Base-by-base conservation (phyloP, 2,888 invertebrate genomes). In the Andrena dorsata region DNA sequence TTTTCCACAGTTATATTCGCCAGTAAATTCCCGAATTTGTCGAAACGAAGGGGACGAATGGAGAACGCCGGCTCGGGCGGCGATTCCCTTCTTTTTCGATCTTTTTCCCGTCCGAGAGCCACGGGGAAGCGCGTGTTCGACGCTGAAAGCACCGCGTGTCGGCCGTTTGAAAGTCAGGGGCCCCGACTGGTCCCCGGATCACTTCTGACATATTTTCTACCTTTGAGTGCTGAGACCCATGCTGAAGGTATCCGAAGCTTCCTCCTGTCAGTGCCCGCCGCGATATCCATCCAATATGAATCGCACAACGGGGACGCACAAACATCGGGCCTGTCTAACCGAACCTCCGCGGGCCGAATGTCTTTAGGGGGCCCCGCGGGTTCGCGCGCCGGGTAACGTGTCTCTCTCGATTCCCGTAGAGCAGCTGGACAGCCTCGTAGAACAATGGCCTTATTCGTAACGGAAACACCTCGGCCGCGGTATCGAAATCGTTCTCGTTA, bases 251-350 rank as follows among this genome's bases (percentile, higher is more conserved):
- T 10, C 35, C 58, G 70, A 26, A 51, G 60, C 79, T 79, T 73
- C 82, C 79, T 82, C 30, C 70, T 79, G 76, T 72, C 79, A 69
- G 35, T 53, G 49, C n/a, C 64, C 35, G 41, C 66, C 77, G 65
- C 30, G 28, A 68, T 32, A 51, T 68, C 41, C 66, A 49, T 66
- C 76, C 82, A 47, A 73, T 68, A 86, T 85, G 86, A 86, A 86
- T 86, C 86, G 83, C 83, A 79, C 68, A 70, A 65, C 82, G 76
- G 79, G 73, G 80, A 85, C 83, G 77, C 87, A 76, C 82, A 86
- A 86, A 85, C 87, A 81, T 78, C 81, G 74, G 74, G 66, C 72
- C 16, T 65, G 80, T 30, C 75, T 72, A 71, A 82, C 49, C 63
- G 73, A 56, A 41, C 28, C 0, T 26, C 16, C 80, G 35, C 47